Evolutionary conservation across 1,140 invertebrate species (phyloP).

Genomic region (Cydia fagiglandana): DNA sequence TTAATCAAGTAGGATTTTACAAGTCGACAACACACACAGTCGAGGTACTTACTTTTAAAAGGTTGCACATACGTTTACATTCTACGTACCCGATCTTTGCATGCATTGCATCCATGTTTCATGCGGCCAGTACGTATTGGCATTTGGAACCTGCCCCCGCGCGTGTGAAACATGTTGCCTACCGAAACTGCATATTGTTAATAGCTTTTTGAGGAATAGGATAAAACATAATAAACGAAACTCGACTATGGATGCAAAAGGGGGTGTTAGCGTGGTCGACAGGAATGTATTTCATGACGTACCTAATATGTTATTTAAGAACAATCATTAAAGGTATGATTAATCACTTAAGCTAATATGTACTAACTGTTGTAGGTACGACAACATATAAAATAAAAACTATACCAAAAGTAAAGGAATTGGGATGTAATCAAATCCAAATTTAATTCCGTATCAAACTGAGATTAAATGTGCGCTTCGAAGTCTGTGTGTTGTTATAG

Average conservation of each 20-base stretch:
- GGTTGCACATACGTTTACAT: conserved; percentile 7
- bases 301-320: too few relatives aligned
- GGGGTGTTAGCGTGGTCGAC: conserved; percentile 30
- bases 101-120: conserved; percentile 48
- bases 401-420: too few relatives aligned
- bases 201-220: conserved; percentile 36
- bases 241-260: background rate
- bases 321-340: too few relatives aligned
- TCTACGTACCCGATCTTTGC: conserved; percentile 40
- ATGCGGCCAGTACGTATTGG: conserved; percentile 52
- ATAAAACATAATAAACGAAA: background rate
- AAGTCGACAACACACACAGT: too few relatives aligned
- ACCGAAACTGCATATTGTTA: conserved; percentile 42
- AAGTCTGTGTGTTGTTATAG: too few relatives aligned
- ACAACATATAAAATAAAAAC: too few relatives aligned
- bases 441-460: too few relatives aligned
- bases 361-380: too few relatives aligned
- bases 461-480: too few relatives aligned
- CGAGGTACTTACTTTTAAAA: background rate
- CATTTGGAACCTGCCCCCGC: conserved; percentile 53
- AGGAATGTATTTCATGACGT: background rate
- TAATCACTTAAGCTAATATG: too few relatives aligned
- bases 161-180: conserved; percentile 45
- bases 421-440: too few relatives aligned
- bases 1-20: too few relatives aligned